Evolutionary conservation across 2,888 invertebrate species (phyloP).

Genomic region (Peribatodes rhomboidaria): DNA sequence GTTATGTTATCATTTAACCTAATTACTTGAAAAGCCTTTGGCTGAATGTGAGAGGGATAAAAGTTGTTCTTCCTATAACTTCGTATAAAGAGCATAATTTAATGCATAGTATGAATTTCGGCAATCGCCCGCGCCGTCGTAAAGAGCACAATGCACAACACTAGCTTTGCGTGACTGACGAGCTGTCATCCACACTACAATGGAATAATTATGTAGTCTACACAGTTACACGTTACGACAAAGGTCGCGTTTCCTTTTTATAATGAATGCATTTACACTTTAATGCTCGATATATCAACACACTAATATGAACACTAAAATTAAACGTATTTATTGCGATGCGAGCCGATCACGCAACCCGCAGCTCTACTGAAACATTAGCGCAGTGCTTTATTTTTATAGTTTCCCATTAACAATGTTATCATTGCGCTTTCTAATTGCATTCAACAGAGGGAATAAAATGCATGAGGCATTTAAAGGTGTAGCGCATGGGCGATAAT

Average conservation of each 20-base stretch:
- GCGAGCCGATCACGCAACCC: conserved; percentile 58
- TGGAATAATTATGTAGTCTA: conserved; percentile 53
- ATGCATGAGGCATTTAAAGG: conserved; percentile 52
- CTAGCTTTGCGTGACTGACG: conserved; percentile 59
- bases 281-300: conserved; percentile 54
- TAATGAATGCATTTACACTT: conserved; percentile 66
- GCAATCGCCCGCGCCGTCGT: conserved; percentile 3
- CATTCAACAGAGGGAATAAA: conserved; percentile 47
- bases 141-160: conserved; percentile 18
- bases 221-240: conserved; percentile 56
- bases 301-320: conserved; percentile 58
- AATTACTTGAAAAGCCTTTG: no score
- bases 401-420: conserved; percentile 52
- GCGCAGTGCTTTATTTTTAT: conserved; percentile 53
- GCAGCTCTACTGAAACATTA: conserved; percentile 49
- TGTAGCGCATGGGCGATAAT: conserved; percentile 54
- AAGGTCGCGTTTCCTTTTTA: conserved; percentile 58
- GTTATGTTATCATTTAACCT: no score
- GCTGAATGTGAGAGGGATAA: no score
- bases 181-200: conserved; percentile 56
- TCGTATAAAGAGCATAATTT: no score
- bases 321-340: conserved; percentile 62
- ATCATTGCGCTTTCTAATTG: conserved; percentile 58
- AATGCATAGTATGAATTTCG: conserved; percentile 2
- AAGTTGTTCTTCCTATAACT: neutral